Evolutionary conservation across 30 jellyfish, hydroid and myxozoan species (phyloP).

Genomic region (Catostylus mosaicus): DNA sequence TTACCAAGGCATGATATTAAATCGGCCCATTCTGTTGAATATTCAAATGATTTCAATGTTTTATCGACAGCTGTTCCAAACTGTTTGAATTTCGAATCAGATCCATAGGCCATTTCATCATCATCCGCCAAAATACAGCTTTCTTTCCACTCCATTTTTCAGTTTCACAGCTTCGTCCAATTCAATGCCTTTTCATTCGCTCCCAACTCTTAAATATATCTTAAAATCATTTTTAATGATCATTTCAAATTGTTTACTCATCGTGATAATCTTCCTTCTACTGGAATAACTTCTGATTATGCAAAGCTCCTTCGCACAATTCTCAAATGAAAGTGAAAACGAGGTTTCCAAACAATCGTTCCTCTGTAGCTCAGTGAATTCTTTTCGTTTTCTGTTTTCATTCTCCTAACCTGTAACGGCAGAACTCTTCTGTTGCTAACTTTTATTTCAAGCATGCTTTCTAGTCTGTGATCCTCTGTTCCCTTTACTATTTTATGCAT

Average conservation of each 20-base stretch:
- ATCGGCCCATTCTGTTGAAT: conserved; percentile 99
- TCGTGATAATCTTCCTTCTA: too few species aligned
- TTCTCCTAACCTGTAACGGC: neutral
- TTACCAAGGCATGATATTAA: conserved; percentile 94
- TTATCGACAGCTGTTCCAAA: conserved; percentile 86
- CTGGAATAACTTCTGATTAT: too few species aligned
- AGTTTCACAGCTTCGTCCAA: neutral
- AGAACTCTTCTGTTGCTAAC: neutral
- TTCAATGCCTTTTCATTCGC: too few species aligned
- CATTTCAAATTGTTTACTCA: too few species aligned
- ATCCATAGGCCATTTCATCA: conserved; percentile 60
- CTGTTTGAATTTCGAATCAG: conserved; percentile 88
- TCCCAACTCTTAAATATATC: too few species aligned
- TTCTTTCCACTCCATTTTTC: conserved; percentile 7
- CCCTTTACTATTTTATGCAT: conserved; percentile 11
- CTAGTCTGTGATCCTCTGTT: neutral
- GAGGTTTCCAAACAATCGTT: neutral
- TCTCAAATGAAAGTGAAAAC: neutral
- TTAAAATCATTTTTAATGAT: too few species aligned
- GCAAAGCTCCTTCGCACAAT: neutral
- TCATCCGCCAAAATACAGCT: neutral
- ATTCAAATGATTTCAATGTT: conserved; percentile 88
- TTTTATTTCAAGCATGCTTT: neutral
- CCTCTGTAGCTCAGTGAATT: neutral
- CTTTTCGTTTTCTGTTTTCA: neutral